Base-by-base conservation (phyloP, 2,113 vertebrate genomes). In the Python bivittatus region DNA sequence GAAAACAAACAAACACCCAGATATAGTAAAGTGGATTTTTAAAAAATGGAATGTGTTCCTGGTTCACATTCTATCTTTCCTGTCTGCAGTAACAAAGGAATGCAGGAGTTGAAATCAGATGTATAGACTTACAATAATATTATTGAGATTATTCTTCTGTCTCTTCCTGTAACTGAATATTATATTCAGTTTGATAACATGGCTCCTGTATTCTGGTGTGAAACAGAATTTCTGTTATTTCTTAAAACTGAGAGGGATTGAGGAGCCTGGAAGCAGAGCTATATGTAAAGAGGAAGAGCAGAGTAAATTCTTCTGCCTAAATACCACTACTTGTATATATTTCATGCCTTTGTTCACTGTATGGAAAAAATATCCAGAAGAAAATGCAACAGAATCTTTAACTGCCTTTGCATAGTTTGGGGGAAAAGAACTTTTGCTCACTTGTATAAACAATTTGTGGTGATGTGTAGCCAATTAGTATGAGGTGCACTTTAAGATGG, bases 401-500 rank as follows among this genome's bases (percentile, higher is more conserved):
- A 84, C 3, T 20, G 27, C 33, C 27, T 25, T 90, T 38, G 15
- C n/a, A 64, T 38, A 29, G 27, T 87, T 54, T 64, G 23, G n/a
- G 3, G 7, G 54, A 29, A 8, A 13, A 48, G 91, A 23, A 9
- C 93, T 44, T n/a, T 8, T 17, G 89, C 86, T 33, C 92, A 64
- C 91, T 90, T 6, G 94, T 54, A 54, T 53, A 93, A 90, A 89
- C 88, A 88, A 93, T 93, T 90, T 89, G 90, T 86, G 5, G 12
- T 79, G 44, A 53, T 93, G 60, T 90, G 27, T 57, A 53, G 33
- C 38, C 96, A 96, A 96, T 96, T 96, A 96, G 94, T 95, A 95
- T 96, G 94, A 93, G 48, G 72, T 83, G n/a, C 29, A 72, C n/a
- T 72, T 72, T 72, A 72, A 72, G 29, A 33, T 33, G n/a, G 64